These are phyloP conservation scores for Psittacula echo DNA, from an alignment of 2,797 vertebrate species.

Conservation along the genomic window DNA sequence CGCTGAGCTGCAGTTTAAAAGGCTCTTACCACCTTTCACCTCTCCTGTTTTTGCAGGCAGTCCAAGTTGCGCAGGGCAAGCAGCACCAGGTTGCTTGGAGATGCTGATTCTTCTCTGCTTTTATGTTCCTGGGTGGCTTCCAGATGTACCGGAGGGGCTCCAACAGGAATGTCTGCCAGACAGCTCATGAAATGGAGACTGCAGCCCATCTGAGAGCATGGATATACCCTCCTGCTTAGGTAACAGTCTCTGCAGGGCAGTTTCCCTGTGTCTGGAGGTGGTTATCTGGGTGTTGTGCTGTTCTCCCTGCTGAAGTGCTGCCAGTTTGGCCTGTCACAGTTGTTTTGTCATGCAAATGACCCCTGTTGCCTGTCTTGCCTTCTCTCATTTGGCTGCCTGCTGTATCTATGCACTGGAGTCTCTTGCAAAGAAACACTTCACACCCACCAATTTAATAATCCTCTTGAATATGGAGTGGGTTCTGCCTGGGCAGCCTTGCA, in stretches of 20 bases:
- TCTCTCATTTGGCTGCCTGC: neutral
- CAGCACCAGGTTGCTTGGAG: neutral
- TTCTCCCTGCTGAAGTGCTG: neutral
- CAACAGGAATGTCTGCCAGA: neutral
- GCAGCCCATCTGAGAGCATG: neutral
- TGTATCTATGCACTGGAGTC: neutral
- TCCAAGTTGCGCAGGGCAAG: neutral
- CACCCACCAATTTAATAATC: conserved; percentile 21
- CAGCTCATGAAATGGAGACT: neutral
- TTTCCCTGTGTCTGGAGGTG: neutral
- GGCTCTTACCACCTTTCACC: neutral
- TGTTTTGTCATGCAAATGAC: neutral
- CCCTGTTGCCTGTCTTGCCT: neutral
- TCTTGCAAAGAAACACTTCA: conserved; percentile 20
- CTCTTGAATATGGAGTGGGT: conserved; percentile 37
- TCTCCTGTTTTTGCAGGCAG: neutral
- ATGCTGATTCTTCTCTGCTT: neutral
- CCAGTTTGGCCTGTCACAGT: neutral
- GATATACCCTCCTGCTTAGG: neutral
- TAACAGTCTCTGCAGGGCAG: neutral
- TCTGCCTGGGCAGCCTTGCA: conserved; percentile 33
- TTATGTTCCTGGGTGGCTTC: neutral
- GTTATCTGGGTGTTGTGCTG: neutral
- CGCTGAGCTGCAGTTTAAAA: neutral
- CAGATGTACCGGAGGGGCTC: neutral